Evolutionary conservation across 2,113 vertebrate genomes (phyloP).

Genomic region (Rhinoderma darwinii): DNA sequence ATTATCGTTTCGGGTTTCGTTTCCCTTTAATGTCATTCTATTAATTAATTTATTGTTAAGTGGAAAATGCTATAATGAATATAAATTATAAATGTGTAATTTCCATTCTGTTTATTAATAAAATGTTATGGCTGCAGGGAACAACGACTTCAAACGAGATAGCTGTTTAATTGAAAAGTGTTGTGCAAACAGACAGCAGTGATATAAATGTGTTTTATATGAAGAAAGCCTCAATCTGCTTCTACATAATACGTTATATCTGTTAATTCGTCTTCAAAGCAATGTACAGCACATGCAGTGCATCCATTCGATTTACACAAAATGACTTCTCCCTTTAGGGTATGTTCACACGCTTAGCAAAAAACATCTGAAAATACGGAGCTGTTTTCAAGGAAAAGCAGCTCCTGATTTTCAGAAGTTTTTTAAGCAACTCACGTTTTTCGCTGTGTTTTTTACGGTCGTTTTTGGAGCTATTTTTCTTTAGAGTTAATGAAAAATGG

Average conservation of each 20-base stretch:
- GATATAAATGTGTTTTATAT: constrained; percentile 32
- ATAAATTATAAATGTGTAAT: constrained; percentile 30
- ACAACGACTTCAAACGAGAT: constrained; percentile 3
- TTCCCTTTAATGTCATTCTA: neutral
- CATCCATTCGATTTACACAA: neutral
- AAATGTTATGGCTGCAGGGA: constrained; percentile 12
- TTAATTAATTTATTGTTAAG: neutral
- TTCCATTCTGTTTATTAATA: constrained; percentile 41
- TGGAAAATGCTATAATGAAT: neutral
- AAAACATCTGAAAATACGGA: too few relatives aligned
- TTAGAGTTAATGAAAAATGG: too few relatives aligned
- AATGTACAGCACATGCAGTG: neutral
- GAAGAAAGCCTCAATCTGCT: neutral
- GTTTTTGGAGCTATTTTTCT: too few relatives aligned
- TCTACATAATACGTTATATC: neutral
- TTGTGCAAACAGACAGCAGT: constrained; percentile 13
- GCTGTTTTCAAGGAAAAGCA: too few relatives aligned
- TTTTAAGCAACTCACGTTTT: too few relatives aligned
- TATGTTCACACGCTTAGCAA: too few relatives aligned
- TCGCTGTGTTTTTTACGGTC: too few relatives aligned
- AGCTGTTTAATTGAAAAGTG: constrained; percentile 41
- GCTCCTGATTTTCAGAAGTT: too few relatives aligned
- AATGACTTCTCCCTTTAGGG: constrained; percentile 11
- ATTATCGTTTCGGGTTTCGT: neutral
- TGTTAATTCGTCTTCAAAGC: neutral